Evolutionary conservation across 2,113 vertebrate species (phyloP), one percentile per base, ranked within the genome.

Genomic region (Lophura nycthemera): DNA sequence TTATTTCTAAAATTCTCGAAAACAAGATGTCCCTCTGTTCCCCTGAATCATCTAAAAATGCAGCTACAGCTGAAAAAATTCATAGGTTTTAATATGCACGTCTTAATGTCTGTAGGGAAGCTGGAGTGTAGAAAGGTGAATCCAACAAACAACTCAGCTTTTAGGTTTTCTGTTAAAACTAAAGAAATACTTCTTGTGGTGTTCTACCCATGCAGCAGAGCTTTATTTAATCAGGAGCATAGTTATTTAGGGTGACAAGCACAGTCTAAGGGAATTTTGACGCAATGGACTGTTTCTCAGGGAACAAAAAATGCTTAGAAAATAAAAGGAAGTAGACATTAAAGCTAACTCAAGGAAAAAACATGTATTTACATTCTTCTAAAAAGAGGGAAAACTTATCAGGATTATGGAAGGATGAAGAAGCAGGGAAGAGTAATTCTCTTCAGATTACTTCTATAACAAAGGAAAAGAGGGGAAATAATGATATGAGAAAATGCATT

Each of bases 341-440:
- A 66, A 64, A 71, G 91, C 30, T 24, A 85, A 89, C 59, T 71
- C 29, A 79, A 89, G 30, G 48, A 79, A 57, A 87, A 96, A 92
- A 91, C 48, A 12, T 91, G 63, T 34, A 59, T 50, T 52, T 27
- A 36, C 32, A 18, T 73, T 80, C 52, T 50, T 82, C 50, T 66
- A 36, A n/a, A 47, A 52, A 81, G 12, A 40, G 36, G 83, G 25
- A 65, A 50, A 88, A 89, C 61, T 2, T 30, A 43, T 29, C 17
- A 72, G n/a, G 61, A 48, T 80, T 64, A 84, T 21, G 9, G 50
- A 84, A 78, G 72, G 13, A 86, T 7, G 8, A 83, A 76, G 22
- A 89, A 78, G 27, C 25, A 91, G 48, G n/a, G 29, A 76, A 83
- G 81, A 63, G 67, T 25, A 71, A 80, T 60, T 77, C 17, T 30